Conservation (phyloP, 2,113 vertebrate genomes). For the Lota lota region DNA sequence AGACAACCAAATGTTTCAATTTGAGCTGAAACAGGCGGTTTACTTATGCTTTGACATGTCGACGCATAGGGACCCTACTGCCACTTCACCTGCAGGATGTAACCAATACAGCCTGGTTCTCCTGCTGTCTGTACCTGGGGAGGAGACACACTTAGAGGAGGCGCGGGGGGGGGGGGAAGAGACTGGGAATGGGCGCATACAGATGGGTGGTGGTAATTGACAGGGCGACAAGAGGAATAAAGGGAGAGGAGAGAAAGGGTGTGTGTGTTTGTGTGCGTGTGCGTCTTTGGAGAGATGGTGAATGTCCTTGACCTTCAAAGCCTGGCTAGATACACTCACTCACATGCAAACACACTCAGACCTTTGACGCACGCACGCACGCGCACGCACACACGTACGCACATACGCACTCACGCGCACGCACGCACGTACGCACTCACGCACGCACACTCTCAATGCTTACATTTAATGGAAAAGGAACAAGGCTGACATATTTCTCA, state of each 20-base stretch:
- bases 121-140: too few relatives aligned
- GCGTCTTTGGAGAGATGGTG: neutral
- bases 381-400: neutral
- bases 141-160: too few relatives aligned
- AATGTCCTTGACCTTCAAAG: neutral
- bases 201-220: neutral
- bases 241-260: conserved; percentile 2
- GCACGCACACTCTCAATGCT: neutral
- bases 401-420: neutral
- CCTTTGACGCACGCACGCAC: neutral
- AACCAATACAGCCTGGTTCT: too few relatives aligned
- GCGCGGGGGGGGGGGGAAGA: too few relatives aligned
- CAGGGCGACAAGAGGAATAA: neutral
- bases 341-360: neutral
- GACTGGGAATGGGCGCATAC: too few relatives aligned
- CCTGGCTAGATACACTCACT: neutral
- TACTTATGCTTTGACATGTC: too few relatives aligned
- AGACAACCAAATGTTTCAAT: too few relatives aligned
- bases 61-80: too few relatives aligned
- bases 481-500: too few relatives aligned
- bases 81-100: too few relatives aligned
- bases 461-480: neutral
- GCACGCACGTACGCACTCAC: neutral
- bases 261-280: too few relatives aligned
- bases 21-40: too few relatives aligned